phyloP scores from a whole-genome alignment of 2,888 invertebrate genomes.

The Lithophane semibrunnea region DNA sequence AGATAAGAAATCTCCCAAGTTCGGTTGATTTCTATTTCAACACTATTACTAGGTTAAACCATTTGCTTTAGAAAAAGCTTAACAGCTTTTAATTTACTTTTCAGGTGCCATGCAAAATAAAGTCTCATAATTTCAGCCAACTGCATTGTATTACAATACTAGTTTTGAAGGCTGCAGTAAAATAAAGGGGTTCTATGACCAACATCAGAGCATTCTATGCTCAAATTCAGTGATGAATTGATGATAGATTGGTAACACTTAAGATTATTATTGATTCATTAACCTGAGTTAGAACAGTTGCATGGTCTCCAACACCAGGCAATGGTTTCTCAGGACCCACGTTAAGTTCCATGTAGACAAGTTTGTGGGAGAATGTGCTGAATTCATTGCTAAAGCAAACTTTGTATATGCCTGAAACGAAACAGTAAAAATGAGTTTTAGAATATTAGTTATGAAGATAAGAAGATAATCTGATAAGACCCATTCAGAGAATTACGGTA shows the following conservation, averaged over 20 bases:
- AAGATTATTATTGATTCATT: slow-evolving; percentile 5
- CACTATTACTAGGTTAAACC: neutral
- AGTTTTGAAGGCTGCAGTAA: neutral
- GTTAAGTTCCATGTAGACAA: slow-evolving; percentile 99
- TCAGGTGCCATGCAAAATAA: slow-evolving; percentile 7
- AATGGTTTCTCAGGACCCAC: slow-evolving; percentile 97
- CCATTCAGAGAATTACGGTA: neutral
- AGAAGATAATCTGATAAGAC: neutral
- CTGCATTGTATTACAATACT: neutral
- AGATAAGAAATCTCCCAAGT: slow-evolving; percentile 9
- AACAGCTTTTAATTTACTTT: slow-evolving; percentile 29
- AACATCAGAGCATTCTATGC: neutral
- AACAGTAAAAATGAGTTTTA: neutral
- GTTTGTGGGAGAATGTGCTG: slow-evolving; percentile 99
- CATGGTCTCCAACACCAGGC: slow-evolving; percentile 96
- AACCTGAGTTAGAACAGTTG: slow-evolving; percentile 98
- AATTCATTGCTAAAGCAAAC: slow-evolving; percentile 99
- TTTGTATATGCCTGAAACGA: slow-evolving; percentile 93
- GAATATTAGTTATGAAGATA: neutral
- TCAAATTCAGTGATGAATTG: neutral
- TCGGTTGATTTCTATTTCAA: slow-evolving; percentile 10
- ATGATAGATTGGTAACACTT: no score
- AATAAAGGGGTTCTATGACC: neutral
- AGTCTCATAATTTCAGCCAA: neutral
- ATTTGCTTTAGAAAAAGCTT: neutral